Conservation (phyloP, 2,113 vertebrate genomes). For the Rhabdomys dilectus region DNA sequence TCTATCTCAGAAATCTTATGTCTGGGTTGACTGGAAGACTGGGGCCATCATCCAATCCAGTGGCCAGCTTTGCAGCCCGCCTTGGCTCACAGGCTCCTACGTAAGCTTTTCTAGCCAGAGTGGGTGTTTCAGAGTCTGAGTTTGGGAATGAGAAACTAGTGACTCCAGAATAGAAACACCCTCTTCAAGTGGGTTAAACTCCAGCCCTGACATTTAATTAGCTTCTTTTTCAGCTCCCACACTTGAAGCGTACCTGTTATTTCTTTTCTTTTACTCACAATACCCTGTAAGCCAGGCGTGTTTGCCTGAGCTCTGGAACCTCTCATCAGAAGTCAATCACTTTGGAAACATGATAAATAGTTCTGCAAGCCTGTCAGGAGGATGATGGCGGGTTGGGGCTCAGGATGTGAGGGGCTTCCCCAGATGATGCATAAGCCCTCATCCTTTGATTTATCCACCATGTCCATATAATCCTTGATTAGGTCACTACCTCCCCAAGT, state of each 20-base stretch:
- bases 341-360: constrained; percentile 62
- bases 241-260: constrained; percentile 78
- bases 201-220: constrained; percentile 81
- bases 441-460: neutral
- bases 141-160: constrained; percentile 29
- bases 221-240: constrained; percentile 76
- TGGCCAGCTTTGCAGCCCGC: neutral
- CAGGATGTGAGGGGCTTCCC: neutral
- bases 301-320: constrained; percentile 65
- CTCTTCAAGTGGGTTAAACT: constrained; percentile 68
- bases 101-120: neutral
- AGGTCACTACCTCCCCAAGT: neutral
- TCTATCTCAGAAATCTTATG: accelerated
- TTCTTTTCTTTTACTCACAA: constrained; percentile 81
- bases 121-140: neutral
- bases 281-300: constrained; percentile 66
- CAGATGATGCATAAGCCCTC: neutral
- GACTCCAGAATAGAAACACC: constrained; percentile 80
- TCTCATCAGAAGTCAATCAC: constrained; percentile 79
- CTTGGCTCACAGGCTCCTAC: accelerated
- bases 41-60: accelerated
- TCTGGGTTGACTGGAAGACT: neutral
- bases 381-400: neutral
- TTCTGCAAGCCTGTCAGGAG: neutral
- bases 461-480: neutral